Percentiles rank a stretch among this genome's conserved stretches.
phyloP scores from a whole-genome alignment of 2,113 vertebrate species.

The Balaenoptera acutorostrata region DNA sequence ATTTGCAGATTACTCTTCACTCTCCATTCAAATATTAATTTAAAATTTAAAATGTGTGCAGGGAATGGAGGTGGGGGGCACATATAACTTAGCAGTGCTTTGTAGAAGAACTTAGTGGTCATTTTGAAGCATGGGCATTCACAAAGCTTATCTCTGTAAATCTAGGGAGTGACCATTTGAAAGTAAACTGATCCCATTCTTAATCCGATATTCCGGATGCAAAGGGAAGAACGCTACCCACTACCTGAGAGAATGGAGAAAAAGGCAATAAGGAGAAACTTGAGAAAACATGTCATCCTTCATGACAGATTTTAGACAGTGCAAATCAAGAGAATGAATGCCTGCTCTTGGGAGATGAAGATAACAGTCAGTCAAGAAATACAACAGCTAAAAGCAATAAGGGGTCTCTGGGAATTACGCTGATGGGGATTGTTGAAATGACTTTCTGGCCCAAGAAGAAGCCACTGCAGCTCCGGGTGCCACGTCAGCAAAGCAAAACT shows the following conservation, averaged over 20 bases:
- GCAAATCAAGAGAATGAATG: background rate
- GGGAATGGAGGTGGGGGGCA: background rate
- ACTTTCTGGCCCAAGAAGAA: too few species aligned
- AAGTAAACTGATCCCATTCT: background rate
- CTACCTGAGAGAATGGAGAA: background rate
- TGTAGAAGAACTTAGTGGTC: too few species aligned
- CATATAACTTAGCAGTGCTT: too few species aligned
- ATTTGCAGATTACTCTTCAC: background rate
- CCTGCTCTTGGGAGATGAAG: background rate
- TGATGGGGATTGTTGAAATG: background rate
- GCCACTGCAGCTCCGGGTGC: too few species aligned
- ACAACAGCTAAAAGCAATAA: background rate
- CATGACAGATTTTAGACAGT: fast-evolving
- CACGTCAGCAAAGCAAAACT: too few species aligned
- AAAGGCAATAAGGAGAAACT: background rate
- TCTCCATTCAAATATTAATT: background rate
- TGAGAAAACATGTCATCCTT: fast-evolving
- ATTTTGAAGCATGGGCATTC: background rate
- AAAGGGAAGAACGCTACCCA: background rate
- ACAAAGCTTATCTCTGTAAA: background rate
- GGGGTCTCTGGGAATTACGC: fast-evolving
- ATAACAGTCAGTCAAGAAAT: background rate
- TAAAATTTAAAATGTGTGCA: background rate
- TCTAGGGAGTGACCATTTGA: background rate
- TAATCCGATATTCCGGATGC: too few species aligned